Percentiles rank a stretch among this genome's conserved stretches.
Conservation (phyloP, 2,888 invertebrate genomes). For the Drosophila acutilabella region DNA sequence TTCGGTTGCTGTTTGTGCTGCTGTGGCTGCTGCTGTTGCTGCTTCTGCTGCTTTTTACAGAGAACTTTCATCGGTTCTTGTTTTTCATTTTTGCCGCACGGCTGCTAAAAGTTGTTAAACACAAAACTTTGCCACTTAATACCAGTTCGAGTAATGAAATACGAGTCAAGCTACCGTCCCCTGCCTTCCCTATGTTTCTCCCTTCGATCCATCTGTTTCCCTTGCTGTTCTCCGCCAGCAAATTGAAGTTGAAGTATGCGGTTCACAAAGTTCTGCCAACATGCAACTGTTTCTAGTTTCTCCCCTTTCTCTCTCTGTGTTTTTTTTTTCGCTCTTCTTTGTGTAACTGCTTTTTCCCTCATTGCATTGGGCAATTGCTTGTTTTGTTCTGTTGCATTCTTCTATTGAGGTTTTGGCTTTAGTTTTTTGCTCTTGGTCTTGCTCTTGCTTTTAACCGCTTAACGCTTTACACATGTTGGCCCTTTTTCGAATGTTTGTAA, state of each 20-base stretch:
- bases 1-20: constrained; percentile 47
- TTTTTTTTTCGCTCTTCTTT: constrained; percentile 6
- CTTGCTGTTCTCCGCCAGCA: constrained; percentile 32
- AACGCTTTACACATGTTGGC: constrained; percentile 67
- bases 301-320: constrained; percentile 2
- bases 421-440: constrained; percentile 5
- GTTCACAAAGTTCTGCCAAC: constrained; percentile 68
- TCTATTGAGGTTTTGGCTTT: constrained; percentile 15
- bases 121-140: constrained; percentile 80
- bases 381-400: constrained; percentile 50
- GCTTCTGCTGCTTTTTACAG: constrained; percentile 30
- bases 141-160: constrained; percentile 80
- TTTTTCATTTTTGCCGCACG: constrained; percentile 70
- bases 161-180: constrained; percentile 57
- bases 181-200: neutral
- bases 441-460: constrained; percentile 42
- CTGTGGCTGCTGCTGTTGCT: constrained; percentile 6
- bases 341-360: constrained; percentile 43
- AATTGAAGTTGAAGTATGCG: constrained; percentile 78
- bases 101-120: constrained; percentile 77
- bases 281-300: constrained; percentile 67
- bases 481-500: constrained; percentile 28
- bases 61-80: constrained; percentile 61
- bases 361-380: constrained; percentile 71
- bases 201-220: neutral